Evolutionary conservation across 2,888 invertebrate genomes (phyloP).

Genomic region (Coleophora flavipennella): DNA sequence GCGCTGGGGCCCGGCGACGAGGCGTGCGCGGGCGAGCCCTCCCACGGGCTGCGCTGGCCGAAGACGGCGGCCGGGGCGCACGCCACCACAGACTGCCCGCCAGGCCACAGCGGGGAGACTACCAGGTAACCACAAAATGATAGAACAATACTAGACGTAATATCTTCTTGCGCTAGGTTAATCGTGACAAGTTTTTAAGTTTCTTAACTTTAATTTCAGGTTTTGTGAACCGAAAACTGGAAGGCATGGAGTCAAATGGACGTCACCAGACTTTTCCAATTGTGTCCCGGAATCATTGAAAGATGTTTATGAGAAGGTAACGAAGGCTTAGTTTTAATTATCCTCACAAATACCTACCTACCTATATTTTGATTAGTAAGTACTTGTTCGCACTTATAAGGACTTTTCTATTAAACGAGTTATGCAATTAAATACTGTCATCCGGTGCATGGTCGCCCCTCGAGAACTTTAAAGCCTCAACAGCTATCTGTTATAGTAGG

Average conservation of each 20-base stretch:
- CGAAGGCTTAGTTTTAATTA: too few species aligned
- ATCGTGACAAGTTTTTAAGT: too few species aligned
- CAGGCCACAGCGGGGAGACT: conserved; percentile 60
- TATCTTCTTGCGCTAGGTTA: too few species aligned
- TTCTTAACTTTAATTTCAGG: conserved; percentile 22
- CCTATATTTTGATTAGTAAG: too few species aligned
- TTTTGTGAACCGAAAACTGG: conserved; percentile 63
- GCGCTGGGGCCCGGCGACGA: conserved; percentile 73
- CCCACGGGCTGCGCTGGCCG: conserved; percentile 68
- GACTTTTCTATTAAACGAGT: too few species aligned
- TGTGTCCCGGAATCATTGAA: conserved; percentile 78
- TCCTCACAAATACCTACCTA: too few species aligned
- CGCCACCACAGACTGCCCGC: conserved; percentile 67
- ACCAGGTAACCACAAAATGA: conserved; percentile 31
- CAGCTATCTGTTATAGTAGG: too few species aligned
- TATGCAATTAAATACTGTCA: too few species aligned
- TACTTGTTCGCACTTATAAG: too few species aligned
- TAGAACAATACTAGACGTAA: too few species aligned
- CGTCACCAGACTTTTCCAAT: conserved; percentile 81
- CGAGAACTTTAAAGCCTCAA: too few species aligned
- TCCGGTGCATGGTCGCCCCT: too few species aligned
- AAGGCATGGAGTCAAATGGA: conserved; percentile 79
- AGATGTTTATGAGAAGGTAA: conserved; percentile 76
- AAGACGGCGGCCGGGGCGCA: conserved; percentile 82
- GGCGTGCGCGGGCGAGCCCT: conserved; percentile 69